Conservation (phyloP, 2,888 invertebrate genomes). For the Limnephilus auricula region DNA sequence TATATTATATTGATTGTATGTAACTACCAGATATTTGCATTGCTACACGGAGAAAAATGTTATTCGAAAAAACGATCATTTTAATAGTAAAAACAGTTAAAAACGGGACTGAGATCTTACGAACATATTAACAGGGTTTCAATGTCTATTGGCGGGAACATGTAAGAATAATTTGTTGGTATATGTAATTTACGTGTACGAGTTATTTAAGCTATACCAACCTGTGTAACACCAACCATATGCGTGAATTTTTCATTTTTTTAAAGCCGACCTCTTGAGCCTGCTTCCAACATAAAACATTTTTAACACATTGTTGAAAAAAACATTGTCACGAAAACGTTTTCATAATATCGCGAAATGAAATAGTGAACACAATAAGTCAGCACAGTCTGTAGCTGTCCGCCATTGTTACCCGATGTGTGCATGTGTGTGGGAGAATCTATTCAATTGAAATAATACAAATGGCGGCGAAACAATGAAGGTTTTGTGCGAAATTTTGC, state of each 20-base stretch:
- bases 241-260: background rate
- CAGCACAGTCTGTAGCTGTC: slow-evolving; percentile 51
- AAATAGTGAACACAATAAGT: slow-evolving; percentile 49
- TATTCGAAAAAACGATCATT: too few species aligned
- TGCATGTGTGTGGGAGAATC: slow-evolving; percentile 18
- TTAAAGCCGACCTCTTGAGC: background rate
- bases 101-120: too few species aligned
- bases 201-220: too few species aligned
- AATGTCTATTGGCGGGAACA: too few species aligned
- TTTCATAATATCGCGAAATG: slow-evolving; percentile 53
- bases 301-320: slow-evolving; percentile 25
- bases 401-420: slow-evolving; percentile 23
- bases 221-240: background rate
- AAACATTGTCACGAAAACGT: slow-evolving; percentile 37
- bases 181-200: too few species aligned
- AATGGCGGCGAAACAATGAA: slow-evolving; percentile 49
- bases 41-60: too few species aligned
- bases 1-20: too few species aligned
- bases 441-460: slow-evolving; percentile 57
- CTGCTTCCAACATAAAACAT: background rate
- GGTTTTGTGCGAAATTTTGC: slow-evolving; percentile 40
- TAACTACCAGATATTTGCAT: too few species aligned
- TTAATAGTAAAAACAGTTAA: too few species aligned
- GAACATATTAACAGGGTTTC: too few species aligned
- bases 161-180: too few species aligned